Evolutionary conservation across 53 echinoderm and acorn worm genomes (phyloP).

Genomic region (Holothuria leucospilota): DNA sequence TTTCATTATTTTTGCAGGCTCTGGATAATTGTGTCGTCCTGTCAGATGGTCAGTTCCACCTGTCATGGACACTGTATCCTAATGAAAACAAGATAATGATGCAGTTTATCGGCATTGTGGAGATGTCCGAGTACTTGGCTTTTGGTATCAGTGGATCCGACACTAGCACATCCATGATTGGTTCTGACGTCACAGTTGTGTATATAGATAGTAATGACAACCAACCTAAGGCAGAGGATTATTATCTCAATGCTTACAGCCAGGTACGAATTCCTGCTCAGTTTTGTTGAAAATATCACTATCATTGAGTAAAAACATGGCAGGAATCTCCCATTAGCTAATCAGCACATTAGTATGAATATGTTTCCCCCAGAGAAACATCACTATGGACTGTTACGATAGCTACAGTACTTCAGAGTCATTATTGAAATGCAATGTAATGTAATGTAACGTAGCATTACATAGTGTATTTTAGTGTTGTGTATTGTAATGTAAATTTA

Average conservation of each 20-base stretch:
- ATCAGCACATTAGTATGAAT: too few species aligned
- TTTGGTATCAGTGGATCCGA: constrained; percentile 91
- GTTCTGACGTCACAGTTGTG: constrained; percentile 75
- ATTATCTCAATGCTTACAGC: constrained; percentile 60
- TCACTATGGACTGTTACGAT: too few species aligned
- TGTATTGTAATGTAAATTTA: too few species aligned
- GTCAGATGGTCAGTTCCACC: constrained; percentile 58
- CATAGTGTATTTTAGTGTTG: too few species aligned
- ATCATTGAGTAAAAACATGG: too few species aligned
- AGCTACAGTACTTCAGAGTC: too few species aligned
- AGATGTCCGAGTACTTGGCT: constrained; percentile 65
- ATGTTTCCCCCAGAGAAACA: too few species aligned
- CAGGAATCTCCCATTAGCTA: too few species aligned
- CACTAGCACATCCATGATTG: constrained; percentile 60
- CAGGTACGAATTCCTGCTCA: constrained; percentile 49
- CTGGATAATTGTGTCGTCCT: constrained; percentile 68
- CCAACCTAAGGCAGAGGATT: constrained; percentile 59
- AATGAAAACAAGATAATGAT: constrained; percentile 41
- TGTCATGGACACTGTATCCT: constrained; percentile 56
- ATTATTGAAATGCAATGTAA: too few species aligned
- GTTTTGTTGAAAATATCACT: too few species aligned
- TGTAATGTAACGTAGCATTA: too few species aligned
- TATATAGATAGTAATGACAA: constrained; percentile 50
- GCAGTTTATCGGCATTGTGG: constrained; percentile 55
- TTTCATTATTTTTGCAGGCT: constrained; percentile 14